Percentiles rank a stretch among this genome's conserved stretches.
phyloP scores from a whole-genome alignment of 1,140 invertebrate genomes.

The Drosophila pallidifrons region DNA sequence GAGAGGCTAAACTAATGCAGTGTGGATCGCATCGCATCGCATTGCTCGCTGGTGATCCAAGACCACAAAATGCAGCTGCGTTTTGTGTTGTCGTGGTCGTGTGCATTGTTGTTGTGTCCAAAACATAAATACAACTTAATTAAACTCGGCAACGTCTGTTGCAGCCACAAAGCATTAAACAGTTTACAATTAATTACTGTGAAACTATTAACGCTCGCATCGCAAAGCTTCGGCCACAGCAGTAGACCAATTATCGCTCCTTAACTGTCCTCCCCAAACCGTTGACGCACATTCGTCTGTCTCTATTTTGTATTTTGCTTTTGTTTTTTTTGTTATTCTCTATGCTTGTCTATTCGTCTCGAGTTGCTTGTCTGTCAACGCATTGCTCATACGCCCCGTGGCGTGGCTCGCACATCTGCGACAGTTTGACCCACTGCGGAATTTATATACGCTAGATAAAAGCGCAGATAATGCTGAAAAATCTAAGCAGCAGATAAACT shows the following conservation, averaged over 20 bases:
- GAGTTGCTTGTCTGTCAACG: constrained; percentile 53
- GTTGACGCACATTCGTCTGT: constrained; percentile 7
- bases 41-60: not conserved
- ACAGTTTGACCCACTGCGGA: constrained; percentile 63
- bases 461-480: constrained; percentile 6
- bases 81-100: constrained; percentile 10
- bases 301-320: not conserved
- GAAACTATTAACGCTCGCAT: constrained; percentile 55
- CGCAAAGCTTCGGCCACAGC: constrained; percentile 16
- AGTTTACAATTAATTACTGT: constrained; percentile 75
- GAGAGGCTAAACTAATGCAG: too few relatives aligned
- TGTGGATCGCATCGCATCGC: not conserved
- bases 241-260: constrained; percentile 13
- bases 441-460: constrained; percentile 15
- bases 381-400: constrained; percentile 75
- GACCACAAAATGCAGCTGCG: constrained; percentile 32
- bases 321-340: constrained; percentile 14
- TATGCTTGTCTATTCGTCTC: constrained; percentile 5
- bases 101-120: constrained; percentile 53
- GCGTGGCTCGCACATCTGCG: constrained; percentile 39
- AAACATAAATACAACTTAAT: constrained; percentile 83
- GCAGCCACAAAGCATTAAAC: constrained; percentile 56
- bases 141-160: constrained; percentile 57
- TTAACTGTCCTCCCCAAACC: not conserved
- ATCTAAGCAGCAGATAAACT: constrained; percentile 7